Evolutionary conservation across 2,888 invertebrate species (phyloP).

Genomic region (Ametastegia equiseti): DNA sequence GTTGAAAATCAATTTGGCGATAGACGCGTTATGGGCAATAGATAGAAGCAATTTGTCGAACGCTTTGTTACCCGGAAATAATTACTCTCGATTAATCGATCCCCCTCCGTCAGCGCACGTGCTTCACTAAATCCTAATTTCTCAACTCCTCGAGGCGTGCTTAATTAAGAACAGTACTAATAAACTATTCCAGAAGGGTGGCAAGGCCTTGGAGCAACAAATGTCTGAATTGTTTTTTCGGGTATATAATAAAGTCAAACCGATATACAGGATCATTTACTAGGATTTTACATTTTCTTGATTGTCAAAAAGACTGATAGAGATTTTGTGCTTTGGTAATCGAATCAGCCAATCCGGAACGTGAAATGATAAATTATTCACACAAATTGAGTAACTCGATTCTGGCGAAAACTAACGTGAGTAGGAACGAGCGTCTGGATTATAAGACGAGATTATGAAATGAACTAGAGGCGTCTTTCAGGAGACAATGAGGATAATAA

Average conservation of each 20-base stretch:
- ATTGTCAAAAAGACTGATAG: no score
- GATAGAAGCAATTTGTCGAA: neutral
- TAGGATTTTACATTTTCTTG: no score
- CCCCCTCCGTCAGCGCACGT: slow-evolving; percentile 2
- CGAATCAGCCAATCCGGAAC: no score
- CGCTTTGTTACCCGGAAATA: neutral
- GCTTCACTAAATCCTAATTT: slow-evolving; percentile 14
- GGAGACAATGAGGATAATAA: neutral
- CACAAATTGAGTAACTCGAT: neutral
- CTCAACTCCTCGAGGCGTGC: neutral
- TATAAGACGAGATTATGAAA: neutral
- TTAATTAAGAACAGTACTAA: neutral
- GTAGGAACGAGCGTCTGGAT: neutral
- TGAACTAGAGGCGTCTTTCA: neutral
- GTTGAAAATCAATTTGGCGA: slow-evolving; percentile 1
- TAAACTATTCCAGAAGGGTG: neutral
- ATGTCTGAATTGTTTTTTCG: neutral
- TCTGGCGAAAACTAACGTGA: neutral
- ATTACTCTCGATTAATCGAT: slow-evolving; percentile 23
- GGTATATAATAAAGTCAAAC: neutral
- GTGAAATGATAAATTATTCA: neutral
- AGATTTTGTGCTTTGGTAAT: no score
- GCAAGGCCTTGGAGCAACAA: no score
- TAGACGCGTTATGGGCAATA: neutral
- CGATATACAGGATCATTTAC: no score